Evolutionary conservation across 2,888 invertebrate species (phyloP), one percentile per base, ranked within the genome.

Genomic region (Melieria crassipennis): DNA sequence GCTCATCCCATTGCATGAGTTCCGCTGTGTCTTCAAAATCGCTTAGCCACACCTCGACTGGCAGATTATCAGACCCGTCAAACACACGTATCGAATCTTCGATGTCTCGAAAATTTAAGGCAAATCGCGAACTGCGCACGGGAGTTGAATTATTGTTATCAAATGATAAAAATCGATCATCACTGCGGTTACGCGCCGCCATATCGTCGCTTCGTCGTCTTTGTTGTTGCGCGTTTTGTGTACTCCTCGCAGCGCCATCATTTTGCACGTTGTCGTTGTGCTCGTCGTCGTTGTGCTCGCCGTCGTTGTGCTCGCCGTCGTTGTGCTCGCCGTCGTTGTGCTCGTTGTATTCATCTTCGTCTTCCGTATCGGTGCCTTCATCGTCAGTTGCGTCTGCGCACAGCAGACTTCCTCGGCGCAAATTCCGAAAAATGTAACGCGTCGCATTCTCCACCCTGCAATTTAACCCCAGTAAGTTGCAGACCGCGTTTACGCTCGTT

Each of bases 21-120:
- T 55, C 13, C 3, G 73, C 61, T 3, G 55, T 71, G 61, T 75
- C 73, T 43, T 75, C 70, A 50, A 75, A 75, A 65, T 75, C 70
- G 2, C 52, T 64, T 3, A 73, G 9, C 69, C 73, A 73, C 9
- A 47, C 52, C 4, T 58, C 55, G 1, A 73, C 58, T 0, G 72
- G 52, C 13, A 72, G 9, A 30, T 72, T 71, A 46, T 67, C 71
- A 5, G 43, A 56, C n/a, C 72, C 75, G 42, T 70, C 68, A 43
- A 72, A 72, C 4, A 52, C 10, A 43, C 65, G 60, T 11, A 73
- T 50, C 4, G 73, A 70, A 10, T 73, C 70, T 55, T 75, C 73
- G 30, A 75, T 69, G 52, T 75, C 73, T 4, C 73, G 62, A 50
- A 75, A 75, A 56, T 56, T 70, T 9, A 75, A 13, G 7, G 50